These are phyloP conservation scores for Microcebus jonahi DNA, from an alignment of 2,113 vertebrate genomes.

Conservation along the genomic window DNA sequence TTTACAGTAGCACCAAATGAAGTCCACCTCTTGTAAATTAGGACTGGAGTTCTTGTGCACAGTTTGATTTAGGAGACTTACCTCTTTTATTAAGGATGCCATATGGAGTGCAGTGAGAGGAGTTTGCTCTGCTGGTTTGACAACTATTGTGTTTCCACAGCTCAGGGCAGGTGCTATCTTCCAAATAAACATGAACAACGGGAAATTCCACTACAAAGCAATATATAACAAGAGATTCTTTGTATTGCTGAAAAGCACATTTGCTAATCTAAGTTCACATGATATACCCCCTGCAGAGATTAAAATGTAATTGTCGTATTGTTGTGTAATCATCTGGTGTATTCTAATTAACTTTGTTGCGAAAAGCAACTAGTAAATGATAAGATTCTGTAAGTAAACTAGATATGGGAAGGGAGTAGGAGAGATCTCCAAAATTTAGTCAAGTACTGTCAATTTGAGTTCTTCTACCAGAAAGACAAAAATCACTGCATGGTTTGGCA, in stretches of 20 bases:
- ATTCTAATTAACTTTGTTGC: neutral
- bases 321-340: neutral
- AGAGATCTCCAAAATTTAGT: neutral
- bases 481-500: neutral
- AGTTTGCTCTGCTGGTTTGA: constrained; percentile 94
- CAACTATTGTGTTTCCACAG: constrained; percentile 92
- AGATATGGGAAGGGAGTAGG: neutral
- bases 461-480: neutral
- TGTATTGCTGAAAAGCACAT: neutral
- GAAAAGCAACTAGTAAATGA: neutral
- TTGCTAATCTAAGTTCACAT: neutral
- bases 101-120: constrained; percentile 92
- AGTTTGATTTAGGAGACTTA: constrained; percentile 74
- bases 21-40: too few relatives aligned
- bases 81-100: constrained; percentile 93
- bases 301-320: neutral
- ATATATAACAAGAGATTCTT: constrained; percentile 25
- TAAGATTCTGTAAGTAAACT: neutral
- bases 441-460: neutral
- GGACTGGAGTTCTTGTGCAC: neutral
- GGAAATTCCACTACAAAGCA: constrained; percentile 92
- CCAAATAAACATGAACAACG: constrained; percentile 91
- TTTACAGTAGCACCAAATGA: neutral
- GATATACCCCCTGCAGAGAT: neutral
- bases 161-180: constrained; percentile 92